Evolutionary conservation across 2,797 vertebrate genomes (phyloP), one percentile per base, ranked within the genome.

Genomic region (Sylvia borin): DNA sequence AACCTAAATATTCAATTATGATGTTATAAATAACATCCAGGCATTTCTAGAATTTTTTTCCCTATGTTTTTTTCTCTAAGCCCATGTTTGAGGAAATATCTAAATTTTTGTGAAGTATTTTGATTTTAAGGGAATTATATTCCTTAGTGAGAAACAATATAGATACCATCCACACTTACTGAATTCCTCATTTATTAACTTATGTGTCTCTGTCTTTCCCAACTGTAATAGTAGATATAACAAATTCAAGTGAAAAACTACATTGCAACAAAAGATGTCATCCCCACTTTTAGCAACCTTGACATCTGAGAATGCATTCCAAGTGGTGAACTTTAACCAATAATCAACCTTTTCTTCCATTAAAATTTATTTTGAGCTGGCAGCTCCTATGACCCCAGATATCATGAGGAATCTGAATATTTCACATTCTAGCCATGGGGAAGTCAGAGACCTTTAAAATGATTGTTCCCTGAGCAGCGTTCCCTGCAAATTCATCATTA

Each of bases 361-460:
- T 88, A 92, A 81, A 72, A 88, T 88, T 75, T 88, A 43, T 70
- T 90, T 93, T 60, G 24, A 93, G 34, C 51, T 88, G 51, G 16
- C 40, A 88, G 64, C 38, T 93, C 51, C 58, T 58, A 32, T 62
- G 73, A 66, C 62, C 5, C 20, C 0, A 0, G 48, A 58, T 88
- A 93, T 83, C 34, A 58, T 1, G 16, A 84, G 15, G 40, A 91
- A 81, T 73, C 25, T 25, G 70, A 82, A 32, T 81, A 90, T 58
- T 94, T 92, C 85, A 45, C 62, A 53, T 80, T 90, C 62, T 75
- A 94, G 43, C 58, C 48, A 78, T 58, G 51, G 84, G 58, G 51
- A 94, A 92, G n/a, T 47, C 2, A 0, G 91, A 92, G 65, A 50
- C 36, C 62, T 86, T 70, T 84, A 88, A 78, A 93, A 92, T 58